These are phyloP conservation scores for Schizotus pectinicornis DNA, from an alignment of 2,888 invertebrate species.

Conservation along the genomic window DNA sequence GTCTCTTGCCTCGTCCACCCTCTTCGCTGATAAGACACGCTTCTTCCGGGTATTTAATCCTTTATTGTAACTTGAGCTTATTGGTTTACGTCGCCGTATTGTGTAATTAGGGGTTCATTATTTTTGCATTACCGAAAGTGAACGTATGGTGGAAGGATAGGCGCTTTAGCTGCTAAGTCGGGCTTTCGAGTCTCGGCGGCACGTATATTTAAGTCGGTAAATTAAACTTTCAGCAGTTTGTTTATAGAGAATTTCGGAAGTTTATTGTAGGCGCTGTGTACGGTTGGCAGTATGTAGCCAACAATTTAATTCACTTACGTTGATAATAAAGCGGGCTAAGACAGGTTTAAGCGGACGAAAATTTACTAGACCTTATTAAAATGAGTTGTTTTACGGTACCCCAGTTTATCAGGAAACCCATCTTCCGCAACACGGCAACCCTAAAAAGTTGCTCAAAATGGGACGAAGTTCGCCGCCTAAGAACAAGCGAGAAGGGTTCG, in stretches of 20 bases:
- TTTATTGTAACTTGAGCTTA: slow-evolving; percentile 29
- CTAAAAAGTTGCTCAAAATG: no score
- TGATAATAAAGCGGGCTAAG: background rate
- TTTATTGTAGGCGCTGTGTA: no score
- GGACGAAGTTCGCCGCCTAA: no score
- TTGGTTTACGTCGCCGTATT: slow-evolving; percentile 23
- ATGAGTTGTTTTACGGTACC: no score
- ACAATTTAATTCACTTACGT: background rate
- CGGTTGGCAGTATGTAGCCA: no score
- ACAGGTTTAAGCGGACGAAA: background rate
- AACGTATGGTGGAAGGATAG: background rate
- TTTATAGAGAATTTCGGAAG: background rate
- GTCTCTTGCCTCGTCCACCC: background rate
- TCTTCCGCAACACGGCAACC: no score
- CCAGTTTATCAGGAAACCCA: no score
- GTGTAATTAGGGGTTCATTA: slow-evolving; percentile 18
- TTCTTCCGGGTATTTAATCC: slow-evolving; percentile 26
- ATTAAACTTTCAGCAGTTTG: background rate
- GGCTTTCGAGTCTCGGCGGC: background rate
- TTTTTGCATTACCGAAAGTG: slow-evolving; percentile 11
- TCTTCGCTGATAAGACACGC: slow-evolving; percentile 29
- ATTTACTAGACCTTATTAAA: no score
- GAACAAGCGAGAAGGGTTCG: no score
- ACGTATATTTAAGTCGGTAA: background rate
- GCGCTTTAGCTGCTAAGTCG: background rate